Percentiles rank a stretch among this genome's conserved stretches.
Conservation (phyloP, 64 coral and sea anemone genomes). For the Acropora tenuis region DNA sequence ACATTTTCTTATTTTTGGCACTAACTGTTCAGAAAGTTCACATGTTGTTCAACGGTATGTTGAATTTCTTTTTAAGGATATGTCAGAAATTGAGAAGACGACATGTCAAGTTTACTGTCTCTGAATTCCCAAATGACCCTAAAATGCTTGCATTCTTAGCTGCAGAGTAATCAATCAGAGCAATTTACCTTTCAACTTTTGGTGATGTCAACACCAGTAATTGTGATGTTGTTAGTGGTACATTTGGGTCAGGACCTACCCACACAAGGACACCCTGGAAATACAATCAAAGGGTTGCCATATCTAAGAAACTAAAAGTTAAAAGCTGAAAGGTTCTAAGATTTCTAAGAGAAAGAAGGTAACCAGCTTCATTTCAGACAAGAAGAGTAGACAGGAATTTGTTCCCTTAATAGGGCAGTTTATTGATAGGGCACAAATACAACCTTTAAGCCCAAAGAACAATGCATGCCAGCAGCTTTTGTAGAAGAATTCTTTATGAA, state of each 20-base stretch:
- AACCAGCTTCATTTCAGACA: slow-evolving; percentile 29
- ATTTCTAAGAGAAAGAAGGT: slow-evolving; percentile 50
- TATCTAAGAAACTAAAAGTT: slow-evolving; percentile 47
- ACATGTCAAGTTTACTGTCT: slow-evolving; percentile 61
- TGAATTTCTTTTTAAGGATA: slow-evolving; percentile 56
- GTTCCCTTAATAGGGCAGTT: slow-evolving; percentile 65
- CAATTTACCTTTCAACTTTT: slow-evolving; percentile 68
- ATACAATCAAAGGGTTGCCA: slow-evolving; percentile 45
- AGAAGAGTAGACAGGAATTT: slow-evolving; percentile 75
- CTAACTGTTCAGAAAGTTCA: slow-evolving; percentile 52
- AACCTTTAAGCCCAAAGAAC: slow-evolving; percentile 64
- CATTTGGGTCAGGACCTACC: slow-evolving; percentile 44
- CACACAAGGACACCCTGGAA: slow-evolving; percentile 40
- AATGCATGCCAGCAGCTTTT: slow-evolving; percentile 70
- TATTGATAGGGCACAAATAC: slow-evolving; percentile 67
- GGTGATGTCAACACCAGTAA: slow-evolving; percentile 43
- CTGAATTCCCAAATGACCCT: slow-evolving; percentile 72
- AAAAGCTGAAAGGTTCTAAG: neutral
- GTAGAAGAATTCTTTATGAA: slow-evolving; percentile 32
- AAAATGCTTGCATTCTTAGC: slow-evolving; percentile 76
- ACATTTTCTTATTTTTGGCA: slow-evolving; percentile 53
- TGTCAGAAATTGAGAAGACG: slow-evolving; percentile 53
- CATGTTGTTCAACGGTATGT: slow-evolving; percentile 46
- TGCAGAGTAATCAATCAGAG: slow-evolving; percentile 33
- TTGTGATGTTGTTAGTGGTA: slow-evolving; percentile 15